A percentile compares a stretch with the other conserved stretches of the same genome.
phyloP scores from a whole-genome alignment of 2,797 vertebrate genomes.

The Hylomyscus alleni region DNA sequence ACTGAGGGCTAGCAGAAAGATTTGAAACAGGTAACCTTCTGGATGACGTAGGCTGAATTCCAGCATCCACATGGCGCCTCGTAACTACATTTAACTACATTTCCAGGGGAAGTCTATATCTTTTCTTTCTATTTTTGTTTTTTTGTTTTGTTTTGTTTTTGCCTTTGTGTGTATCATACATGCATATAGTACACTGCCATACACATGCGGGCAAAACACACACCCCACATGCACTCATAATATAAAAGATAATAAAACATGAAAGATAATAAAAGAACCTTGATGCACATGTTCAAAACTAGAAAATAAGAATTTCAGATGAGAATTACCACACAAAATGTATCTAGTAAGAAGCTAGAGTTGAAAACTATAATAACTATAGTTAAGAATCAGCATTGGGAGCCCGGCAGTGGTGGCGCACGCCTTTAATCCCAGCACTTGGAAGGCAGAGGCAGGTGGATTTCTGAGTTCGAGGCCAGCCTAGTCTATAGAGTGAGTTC shows the following conservation, averaged over 20 bases:
- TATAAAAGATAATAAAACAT: background rate
- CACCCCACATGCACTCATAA: background rate
- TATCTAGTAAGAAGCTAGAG: constrained; percentile 1
- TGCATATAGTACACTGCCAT: background rate
- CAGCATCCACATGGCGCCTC: background rate
- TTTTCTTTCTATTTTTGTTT: background rate
- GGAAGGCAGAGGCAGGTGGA: too few species aligned
- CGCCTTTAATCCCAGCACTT: too few species aligned
- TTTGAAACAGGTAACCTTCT: background rate
- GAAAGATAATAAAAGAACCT: background rate
- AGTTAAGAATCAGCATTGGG: background rate
- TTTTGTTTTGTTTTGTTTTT: too few species aligned
- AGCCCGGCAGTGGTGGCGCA: too few species aligned
- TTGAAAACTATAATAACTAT: constrained; percentile 4
- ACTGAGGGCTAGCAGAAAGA: too few species aligned
- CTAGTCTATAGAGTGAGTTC: too few species aligned
- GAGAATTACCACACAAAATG: background rate
- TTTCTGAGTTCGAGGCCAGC: too few species aligned
- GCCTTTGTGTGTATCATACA: background rate
- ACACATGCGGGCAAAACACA: background rate
- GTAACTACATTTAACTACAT: background rate
- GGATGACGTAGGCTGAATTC: background rate
- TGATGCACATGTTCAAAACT: background rate
- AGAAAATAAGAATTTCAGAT: constrained; percentile 32
- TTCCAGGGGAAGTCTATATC: background rate